A percentile compares a stretch with the other conserved stretches of the same genome.
Conservation (phyloP, 37 sponge, comb jelly and placozoan genomes). For the Oopsacas minuta region DNA sequence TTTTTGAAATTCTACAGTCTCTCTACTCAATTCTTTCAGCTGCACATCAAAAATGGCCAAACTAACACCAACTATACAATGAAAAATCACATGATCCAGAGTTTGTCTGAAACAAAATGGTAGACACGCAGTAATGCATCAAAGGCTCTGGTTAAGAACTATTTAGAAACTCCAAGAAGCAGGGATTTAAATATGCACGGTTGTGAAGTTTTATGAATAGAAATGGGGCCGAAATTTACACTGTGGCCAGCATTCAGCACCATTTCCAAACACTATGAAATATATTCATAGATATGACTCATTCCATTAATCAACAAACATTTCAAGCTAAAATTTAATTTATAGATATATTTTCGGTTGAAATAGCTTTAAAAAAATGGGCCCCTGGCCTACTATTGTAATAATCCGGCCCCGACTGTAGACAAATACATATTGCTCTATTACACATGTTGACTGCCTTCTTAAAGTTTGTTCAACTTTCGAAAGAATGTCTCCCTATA, state of each 20-base stretch:
- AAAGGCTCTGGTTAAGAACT: conserved; percentile 23
- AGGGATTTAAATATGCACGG: conserved; percentile 14
- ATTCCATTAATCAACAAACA: conserved; percentile 3
- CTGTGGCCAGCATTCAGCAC: not conserved
- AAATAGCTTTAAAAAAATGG: not conserved
- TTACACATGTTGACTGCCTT: no score
- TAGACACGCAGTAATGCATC: conserved; percentile 22
- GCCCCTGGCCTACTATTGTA: not conserved
- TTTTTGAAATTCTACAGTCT: conserved; percentile 24
- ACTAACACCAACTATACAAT: conserved; percentile 10
- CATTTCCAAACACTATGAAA: not conserved
- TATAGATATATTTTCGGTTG: not conserved
- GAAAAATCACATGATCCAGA: conserved; percentile 15
- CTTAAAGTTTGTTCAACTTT: no score
- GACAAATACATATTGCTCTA: no score
- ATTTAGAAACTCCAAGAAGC: conserved; percentile 1
- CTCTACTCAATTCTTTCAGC: conserved; percentile 23
- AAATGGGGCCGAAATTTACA: not conserved
- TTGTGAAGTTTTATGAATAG: not conserved
- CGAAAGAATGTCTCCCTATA: no score
- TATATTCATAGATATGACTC: conserved; percentile 2
- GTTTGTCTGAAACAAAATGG: conserved; percentile 25
- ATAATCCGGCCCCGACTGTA: not conserved
- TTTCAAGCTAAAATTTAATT: not conserved
- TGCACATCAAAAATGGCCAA: conserved; percentile 13